Evolutionary conservation across 2,888 invertebrate genomes (phyloP).

Genomic region (Athalia rosae): DNA sequence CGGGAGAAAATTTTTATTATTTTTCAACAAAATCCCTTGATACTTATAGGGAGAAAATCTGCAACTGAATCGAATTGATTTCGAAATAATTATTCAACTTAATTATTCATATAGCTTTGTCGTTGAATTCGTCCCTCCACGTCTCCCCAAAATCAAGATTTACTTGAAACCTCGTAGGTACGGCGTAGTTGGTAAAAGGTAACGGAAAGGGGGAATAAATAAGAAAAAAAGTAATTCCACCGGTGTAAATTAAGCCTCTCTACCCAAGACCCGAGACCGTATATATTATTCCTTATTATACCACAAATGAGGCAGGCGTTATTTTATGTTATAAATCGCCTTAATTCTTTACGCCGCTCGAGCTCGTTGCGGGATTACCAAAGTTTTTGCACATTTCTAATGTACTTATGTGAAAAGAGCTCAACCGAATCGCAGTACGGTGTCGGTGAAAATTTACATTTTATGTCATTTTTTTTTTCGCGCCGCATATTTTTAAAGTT

Average conservation of each 20-base stretch:
- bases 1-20: no score
- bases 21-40: no score
- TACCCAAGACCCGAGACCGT: neutral
- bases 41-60: no score
- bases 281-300: conserved; percentile 36
- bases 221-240: conserved; percentile 1
- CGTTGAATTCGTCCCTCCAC: neutral
- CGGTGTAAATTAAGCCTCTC: conserved; percentile 10
- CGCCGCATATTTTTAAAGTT: neutral
- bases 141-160: neutral
- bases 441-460: neutral
- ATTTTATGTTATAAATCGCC: conserved; percentile 24
- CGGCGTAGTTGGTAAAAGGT: neutral
- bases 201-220: neutral
- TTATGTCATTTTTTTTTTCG: neutral
- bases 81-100: no score
- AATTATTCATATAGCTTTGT: neutral
- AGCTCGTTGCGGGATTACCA: conserved; percentile 8
- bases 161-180: neutral
- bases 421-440: no score
- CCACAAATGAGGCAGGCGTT: conserved; percentile 26
- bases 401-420: neutral
- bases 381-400: conserved; percentile 22
- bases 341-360: neutral
- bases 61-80: no score